These are phyloP conservation scores for Uropsilus gracilis DNA, from an alignment of 2,113 vertebrate species.

Conservation along the genomic window DNA sequence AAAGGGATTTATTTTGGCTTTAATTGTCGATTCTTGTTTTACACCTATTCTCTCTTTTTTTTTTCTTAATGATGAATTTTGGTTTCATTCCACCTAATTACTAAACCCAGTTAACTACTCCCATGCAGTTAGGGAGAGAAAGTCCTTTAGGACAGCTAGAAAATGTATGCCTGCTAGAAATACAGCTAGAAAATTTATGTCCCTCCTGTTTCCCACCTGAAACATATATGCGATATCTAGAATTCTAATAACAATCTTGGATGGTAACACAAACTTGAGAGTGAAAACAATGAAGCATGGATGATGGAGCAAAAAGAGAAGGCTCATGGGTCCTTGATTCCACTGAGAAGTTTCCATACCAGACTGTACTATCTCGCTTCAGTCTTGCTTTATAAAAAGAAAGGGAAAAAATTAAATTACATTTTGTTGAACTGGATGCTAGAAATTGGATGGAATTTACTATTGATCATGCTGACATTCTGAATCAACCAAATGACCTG, in stretches of 20 bases:
- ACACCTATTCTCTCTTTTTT: neutral
- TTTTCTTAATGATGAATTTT: constrained; percentile 1
- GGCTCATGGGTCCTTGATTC: no score
- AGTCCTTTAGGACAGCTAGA: neutral
- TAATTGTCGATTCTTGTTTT: neutral
- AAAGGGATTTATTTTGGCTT: neutral
- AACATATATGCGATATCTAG: neutral
- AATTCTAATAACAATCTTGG: neutral
- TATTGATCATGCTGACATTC: neutral
- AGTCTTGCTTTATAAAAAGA: neutral
- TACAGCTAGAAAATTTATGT: neutral
- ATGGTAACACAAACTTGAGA: neutral
- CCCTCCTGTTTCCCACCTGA: neutral
- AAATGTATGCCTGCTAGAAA: neutral
- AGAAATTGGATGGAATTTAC: neutral
- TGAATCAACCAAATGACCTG: neutral
- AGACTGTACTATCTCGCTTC: neutral
- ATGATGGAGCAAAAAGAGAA: neutral
- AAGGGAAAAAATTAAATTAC: neutral
- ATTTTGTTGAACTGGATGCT: constrained; percentile 9
- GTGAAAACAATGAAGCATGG: neutral
- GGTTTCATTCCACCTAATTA: neutral
- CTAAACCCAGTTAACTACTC: neutral
- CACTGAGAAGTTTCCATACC: neutral
- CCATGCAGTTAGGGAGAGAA: neutral